Percentiles rank a stretch among this genome's conserved stretches.
Conservation (phyloP, 2,797 vertebrate species). For the Ptychobarbus kaznakovi region DNA sequence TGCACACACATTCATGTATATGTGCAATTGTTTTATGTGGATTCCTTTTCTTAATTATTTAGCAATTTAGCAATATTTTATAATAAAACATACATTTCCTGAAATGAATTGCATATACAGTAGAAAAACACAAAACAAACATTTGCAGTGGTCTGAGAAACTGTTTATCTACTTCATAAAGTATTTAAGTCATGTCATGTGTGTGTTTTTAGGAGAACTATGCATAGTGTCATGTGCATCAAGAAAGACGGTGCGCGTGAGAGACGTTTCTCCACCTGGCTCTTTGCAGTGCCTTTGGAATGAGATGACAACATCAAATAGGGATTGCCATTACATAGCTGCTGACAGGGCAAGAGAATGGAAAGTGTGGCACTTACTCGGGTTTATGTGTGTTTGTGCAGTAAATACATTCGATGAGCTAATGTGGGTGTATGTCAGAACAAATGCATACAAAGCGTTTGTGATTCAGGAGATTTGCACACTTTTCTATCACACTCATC, state of each 20-base stretch:
- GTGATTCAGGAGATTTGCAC: neutral
- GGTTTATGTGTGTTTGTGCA: slow-evolving; percentile 34
- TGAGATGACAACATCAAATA: slow-evolving; percentile 53
- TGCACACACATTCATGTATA: neutral
- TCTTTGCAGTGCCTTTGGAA: slow-evolving; percentile 47
- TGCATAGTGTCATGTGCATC: slow-evolving; percentile 6
- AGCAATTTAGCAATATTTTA: neutral
- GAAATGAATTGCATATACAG: neutral
- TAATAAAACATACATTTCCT: neutral
- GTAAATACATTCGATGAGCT: slow-evolving; percentile 29
- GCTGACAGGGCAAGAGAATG: slow-evolving; percentile 50
- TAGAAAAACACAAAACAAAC: neutral
- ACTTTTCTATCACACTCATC: neutral
- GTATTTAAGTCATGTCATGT: neutral
- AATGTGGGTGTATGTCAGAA: slow-evolving; percentile 30
- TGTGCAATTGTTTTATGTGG: neutral
- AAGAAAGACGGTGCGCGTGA: slow-evolving; percentile 3
- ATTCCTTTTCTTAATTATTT: neutral
- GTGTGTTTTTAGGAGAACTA: slow-evolving; percentile 16
- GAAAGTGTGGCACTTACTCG: slow-evolving; percentile 43
- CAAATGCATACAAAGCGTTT: slow-evolving; percentile 14
- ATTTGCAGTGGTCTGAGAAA: neutral
- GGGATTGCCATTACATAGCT: slow-evolving; percentile 39
- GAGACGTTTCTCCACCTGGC: slow-evolving; percentile 46
- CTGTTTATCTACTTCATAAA: neutral